Conservation (phyloP, 2,797 vertebrate genomes). For the Sebastes flavidus region DNA sequence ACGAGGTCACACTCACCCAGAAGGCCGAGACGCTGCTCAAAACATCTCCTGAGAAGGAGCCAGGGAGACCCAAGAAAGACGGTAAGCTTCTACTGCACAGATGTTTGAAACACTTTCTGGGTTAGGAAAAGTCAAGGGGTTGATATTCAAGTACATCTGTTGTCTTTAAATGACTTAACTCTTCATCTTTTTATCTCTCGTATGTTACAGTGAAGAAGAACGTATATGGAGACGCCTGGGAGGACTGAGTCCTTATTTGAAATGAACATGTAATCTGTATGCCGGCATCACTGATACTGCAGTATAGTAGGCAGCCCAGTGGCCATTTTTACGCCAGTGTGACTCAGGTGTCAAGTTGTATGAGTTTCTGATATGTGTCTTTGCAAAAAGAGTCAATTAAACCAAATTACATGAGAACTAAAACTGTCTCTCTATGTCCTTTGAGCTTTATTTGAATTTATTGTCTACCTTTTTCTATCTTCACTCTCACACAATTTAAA, state of each 20-base stretch:
- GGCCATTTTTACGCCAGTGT: neutral
- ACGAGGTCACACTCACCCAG: conserved; percentile 86
- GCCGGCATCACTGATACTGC: neutral
- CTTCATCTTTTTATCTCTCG: conserved; percentile 1
- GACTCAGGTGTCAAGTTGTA: conserved; percentile 21
- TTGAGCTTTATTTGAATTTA: neutral
- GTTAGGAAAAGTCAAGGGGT: neutral
- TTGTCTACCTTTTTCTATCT: neutral
- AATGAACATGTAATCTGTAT: neutral
- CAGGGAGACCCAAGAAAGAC: conserved; percentile 74
- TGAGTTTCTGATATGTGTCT: conserved; percentile 8
- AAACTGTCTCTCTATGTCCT: neutral
- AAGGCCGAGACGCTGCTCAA: conserved; percentile 85
- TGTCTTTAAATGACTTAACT: neutral
- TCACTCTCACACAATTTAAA: neutral
- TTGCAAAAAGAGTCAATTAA: conserved; percentile 47
- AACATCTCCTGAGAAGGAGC: conserved; percentile 68
- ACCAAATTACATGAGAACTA: conserved; percentile 17
- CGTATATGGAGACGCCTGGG: conserved; percentile 94
- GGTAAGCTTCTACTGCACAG: conserved; percentile 72
- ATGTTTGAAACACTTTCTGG: neutral
- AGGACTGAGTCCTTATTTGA: conserved; percentile 83
- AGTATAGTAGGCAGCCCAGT: neutral
- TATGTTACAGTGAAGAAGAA: conserved; percentile 89
- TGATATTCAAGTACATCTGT: neutral